Conservation (phyloP, 2,888 invertebrate genomes). For the Eustalomyia histrio region DNA sequence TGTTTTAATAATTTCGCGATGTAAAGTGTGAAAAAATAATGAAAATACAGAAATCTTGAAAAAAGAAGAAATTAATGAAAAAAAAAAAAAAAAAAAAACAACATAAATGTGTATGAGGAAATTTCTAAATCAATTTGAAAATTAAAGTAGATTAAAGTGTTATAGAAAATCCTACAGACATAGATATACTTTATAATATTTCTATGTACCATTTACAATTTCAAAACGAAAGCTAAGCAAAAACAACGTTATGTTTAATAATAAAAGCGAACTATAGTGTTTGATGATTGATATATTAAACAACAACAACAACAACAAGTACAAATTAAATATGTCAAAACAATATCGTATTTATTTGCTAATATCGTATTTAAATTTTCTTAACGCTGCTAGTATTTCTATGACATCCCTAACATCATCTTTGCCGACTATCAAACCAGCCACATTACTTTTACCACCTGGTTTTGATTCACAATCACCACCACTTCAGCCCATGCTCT, state of each 20-base stretch:
- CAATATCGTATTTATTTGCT: constrained; percentile 24
- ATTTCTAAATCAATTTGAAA: constrained; percentile 44
- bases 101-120: constrained; percentile 11
- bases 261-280: not conserved
- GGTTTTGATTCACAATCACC: constrained; percentile 66
- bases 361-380: constrained; percentile 28
- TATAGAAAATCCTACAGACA: constrained; percentile 21
- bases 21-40: not conserved
- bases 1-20: not conserved
- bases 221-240: constrained; percentile 1
- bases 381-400: constrained; percentile 33
- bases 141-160: not conserved
- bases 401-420: constrained; percentile 9
- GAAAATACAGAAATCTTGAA: not conserved
- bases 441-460: constrained; percentile 59
- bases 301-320: too few relatives aligned
- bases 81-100: constrained; percentile 17
- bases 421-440: constrained; percentile 48
- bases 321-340: constrained; percentile 56
- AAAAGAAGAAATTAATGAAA: constrained; percentile 5
- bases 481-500: constrained; percentile 63
- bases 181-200: not conserved
- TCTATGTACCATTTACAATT: not conserved
- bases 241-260: constrained; percentile 53
- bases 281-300: constrained; percentile 1